These are phyloP conservation scores for Drosophila austrosaltans DNA, from an alignment of 2,888 invertebrate species.

Conservation along the genomic window DNA sequence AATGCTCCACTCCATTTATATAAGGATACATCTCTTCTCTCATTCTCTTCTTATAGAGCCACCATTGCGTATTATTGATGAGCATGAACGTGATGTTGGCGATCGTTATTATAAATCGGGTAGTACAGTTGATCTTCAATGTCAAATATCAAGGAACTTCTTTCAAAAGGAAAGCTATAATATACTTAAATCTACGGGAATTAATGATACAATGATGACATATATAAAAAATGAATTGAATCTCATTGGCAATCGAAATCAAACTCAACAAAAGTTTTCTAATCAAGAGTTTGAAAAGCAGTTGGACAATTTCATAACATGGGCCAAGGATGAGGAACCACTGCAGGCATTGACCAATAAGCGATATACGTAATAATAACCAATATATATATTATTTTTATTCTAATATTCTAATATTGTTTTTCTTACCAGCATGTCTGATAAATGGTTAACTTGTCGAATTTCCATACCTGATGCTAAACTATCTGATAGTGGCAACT, in stretches of 20 bases:
- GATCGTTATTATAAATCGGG: slow-evolving; percentile 90
- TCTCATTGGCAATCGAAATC: slow-evolving; percentile 57
- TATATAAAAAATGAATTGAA: slow-evolving; percentile 53
- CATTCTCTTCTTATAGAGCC: slow-evolving; percentile 85
- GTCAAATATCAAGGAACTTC: slow-evolving; percentile 84
- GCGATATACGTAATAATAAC: slow-evolving; percentile 63
- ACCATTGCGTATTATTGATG: slow-evolving; percentile 88
- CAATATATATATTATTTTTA: neutral
- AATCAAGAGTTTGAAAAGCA: slow-evolving; percentile 70
- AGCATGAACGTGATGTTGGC: slow-evolving; percentile 88
- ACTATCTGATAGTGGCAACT: slow-evolving; percentile 87
- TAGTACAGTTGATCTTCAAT: slow-evolving; percentile 89
- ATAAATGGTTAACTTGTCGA: slow-evolving; percentile 80
- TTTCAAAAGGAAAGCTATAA: slow-evolving; percentile 79
- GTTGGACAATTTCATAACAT: slow-evolving; percentile 73
- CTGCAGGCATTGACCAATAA: slow-evolving; percentile 65
- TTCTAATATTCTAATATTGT: slow-evolving; percentile 16
- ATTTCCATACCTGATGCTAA: slow-evolving; percentile 85
- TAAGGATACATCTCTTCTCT: too few relatives aligned
- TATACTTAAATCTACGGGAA: slow-evolving; percentile 70
- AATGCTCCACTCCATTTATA: neutral
- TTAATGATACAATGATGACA: slow-evolving; percentile 2
- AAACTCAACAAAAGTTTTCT: slow-evolving; percentile 48
- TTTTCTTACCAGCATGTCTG: slow-evolving; percentile 65
- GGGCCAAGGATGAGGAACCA: slow-evolving; percentile 76